Evolutionary conservation across 2,888 invertebrate genomes (phyloP).

Genomic region (Thecocarcelia acutangulata): DNA sequence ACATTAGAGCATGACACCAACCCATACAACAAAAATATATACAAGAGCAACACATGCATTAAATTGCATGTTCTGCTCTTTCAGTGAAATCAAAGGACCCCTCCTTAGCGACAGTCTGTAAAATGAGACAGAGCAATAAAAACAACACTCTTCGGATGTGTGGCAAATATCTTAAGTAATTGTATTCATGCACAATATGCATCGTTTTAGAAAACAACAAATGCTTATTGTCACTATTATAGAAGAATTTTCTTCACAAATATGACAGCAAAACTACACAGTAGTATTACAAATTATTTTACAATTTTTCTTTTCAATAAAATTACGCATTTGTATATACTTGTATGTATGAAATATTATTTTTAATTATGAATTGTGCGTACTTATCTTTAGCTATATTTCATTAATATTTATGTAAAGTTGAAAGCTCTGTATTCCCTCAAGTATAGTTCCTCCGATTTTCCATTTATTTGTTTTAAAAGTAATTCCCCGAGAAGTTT

Average conservation of each 20-base stretch:
- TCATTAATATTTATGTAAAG: no score
- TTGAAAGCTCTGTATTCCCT: no score
- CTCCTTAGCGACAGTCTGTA: constrained; percentile 71
- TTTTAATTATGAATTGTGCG: no score
- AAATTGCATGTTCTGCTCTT: constrained; percentile 58
- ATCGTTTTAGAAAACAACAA: constrained; percentile 58
- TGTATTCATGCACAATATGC: constrained; percentile 20
- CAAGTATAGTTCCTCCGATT: no score
- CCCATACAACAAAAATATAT: constrained; percentile 30
- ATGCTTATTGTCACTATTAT: constrained; percentile 57
- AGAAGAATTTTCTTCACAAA: constrained; percentile 21
- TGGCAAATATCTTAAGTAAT: constrained; percentile 4
- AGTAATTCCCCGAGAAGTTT: no score
- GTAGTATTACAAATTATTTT: constrained; percentile 28
- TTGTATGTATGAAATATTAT: no score
- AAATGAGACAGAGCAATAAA: constrained; percentile 27
- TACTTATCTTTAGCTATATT: no score
- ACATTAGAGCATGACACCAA: constrained; percentile 70
- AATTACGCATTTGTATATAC: no score
- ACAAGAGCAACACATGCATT: constrained; percentile 63
- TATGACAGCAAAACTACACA: constrained; percentile 59
- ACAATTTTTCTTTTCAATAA: background rate
- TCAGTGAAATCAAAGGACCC: constrained; percentile 69
- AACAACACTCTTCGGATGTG: background rate
- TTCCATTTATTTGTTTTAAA: no score